Percentiles rank a stretch among this genome's conserved stretches.
Conservation (phyloP, 2,113 vertebrate species). For the Syngnathus floridae region DNA sequence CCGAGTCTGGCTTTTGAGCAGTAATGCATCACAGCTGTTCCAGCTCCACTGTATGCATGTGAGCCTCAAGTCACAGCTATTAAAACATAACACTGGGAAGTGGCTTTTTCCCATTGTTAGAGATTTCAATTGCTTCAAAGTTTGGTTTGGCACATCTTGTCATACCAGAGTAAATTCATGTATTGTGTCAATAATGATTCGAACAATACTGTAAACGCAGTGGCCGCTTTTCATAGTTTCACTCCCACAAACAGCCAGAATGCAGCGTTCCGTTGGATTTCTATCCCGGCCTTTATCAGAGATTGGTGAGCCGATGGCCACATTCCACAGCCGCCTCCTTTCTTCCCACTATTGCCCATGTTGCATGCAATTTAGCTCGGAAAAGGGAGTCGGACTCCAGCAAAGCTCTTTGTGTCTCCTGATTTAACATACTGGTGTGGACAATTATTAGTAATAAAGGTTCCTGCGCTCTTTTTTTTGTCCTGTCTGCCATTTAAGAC, state of each 20-base stretch:
- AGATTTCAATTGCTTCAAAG: slow-evolving; percentile 8
- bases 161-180: not conserved
- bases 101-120: slow-evolving; percentile 2
- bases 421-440: slow-evolving; percentile 22
- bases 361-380: slow-evolving; percentile 31
- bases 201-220: not conserved
- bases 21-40: slow-evolving; percentile 68
- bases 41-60: slow-evolving; percentile 36
- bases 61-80: slow-evolving; percentile 26
- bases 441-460: slow-evolving; percentile 46
- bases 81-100: slow-evolving; percentile 4
- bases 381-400: slow-evolving; percentile 26
- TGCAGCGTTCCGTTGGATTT: slow-evolving; percentile 23
- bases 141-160: not conserved
- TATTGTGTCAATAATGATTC: not conserved
- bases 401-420: slow-evolving; percentile 54
- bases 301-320: slow-evolving; percentile 36
- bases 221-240: slow-evolving; percentile 12
- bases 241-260: slow-evolving; percentile 5
- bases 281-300: slow-evolving; percentile 35
- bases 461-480: slow-evolving; percentile 45
- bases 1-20: slow-evolving; percentile 25
- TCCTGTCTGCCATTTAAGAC: slow-evolving; percentile 22
- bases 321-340: slow-evolving; percentile 43
- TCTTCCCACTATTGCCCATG: slow-evolving; percentile 33